Percentiles rank a stretch among this genome's conserved stretches.
These are phyloP conservation scores for Arothron firmamentum DNA, from an alignment of 2,113 vertebrate species.

Conservation along the genomic window DNA sequence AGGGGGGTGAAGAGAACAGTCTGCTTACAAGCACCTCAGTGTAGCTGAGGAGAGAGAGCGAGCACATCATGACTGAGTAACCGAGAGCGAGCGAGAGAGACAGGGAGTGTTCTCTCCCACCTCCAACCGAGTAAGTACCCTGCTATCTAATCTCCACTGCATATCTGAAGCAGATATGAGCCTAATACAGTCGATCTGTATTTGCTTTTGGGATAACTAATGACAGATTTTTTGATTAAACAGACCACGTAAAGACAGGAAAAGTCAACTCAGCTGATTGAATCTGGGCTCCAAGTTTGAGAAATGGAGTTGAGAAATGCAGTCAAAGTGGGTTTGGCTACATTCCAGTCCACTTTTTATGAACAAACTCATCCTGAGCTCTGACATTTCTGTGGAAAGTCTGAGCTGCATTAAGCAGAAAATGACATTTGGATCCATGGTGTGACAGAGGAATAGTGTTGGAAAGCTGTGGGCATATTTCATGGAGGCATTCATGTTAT, in stretches of 20 bases:
- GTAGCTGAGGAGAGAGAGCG: constrained; percentile 66
- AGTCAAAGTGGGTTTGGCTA: constrained; percentile 16
- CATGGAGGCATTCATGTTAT: constrained; percentile 43
- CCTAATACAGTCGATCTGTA: background rate
- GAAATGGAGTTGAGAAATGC: background rate
- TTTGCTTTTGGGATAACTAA: background rate
- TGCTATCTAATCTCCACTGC: constrained; percentile 28
- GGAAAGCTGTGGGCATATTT: constrained; percentile 53
- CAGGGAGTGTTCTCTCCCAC: constrained; percentile 67
- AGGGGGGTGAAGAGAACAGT: constrained; percentile 54
- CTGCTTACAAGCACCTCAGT: constrained; percentile 70
- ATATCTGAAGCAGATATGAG: constrained; percentile 3
- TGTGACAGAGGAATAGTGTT: constrained; percentile 43
- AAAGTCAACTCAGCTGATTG: constrained; percentile 8
- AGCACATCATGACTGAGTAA: constrained; percentile 73
- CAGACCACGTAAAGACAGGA: background rate
- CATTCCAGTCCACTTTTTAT: background rate
- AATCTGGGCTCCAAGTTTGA: constrained; percentile 45
- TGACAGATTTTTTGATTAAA: background rate
- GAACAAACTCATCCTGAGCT: constrained; percentile 12
- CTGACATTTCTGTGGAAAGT: constrained; percentile 37
- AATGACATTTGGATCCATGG: constrained; percentile 50
- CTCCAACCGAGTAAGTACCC: constrained; percentile 76
- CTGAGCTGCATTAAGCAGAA: constrained; percentile 43
- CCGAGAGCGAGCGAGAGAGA: constrained; percentile 53